Conservation (phyloP, 2,113 vertebrate genomes). For the Symphodus melops region DNA sequence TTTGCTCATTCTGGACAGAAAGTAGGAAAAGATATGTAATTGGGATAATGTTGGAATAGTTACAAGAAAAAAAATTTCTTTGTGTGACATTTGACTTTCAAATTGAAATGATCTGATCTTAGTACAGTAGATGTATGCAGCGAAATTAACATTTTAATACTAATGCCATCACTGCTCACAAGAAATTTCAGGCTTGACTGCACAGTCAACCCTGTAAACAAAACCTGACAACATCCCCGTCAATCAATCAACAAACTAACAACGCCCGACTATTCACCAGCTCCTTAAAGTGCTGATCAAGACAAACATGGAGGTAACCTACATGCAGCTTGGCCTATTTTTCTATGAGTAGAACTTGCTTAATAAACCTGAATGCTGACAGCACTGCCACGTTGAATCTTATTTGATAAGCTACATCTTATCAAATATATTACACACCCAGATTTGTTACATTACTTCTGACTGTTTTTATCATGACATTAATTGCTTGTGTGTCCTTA, state of each 20-base stretch:
- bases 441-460: not conserved
- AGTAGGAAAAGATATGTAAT: constrained; percentile 64
- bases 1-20: constrained; percentile 65
- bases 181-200: constrained; percentile 1
- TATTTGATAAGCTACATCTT: not conserved
- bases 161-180: not conserved
- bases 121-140: not conserved
- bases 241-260: constrained; percentile 49
- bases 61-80: constrained; percentile 13
- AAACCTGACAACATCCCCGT: constrained; percentile 36
- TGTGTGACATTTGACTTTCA: constrained; percentile 5
- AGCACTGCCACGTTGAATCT: not conserved
- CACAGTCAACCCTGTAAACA: constrained; percentile 34
- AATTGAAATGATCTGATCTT: not conserved
- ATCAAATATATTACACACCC: not conserved
- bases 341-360: constrained; percentile 19
- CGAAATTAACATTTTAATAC: not conserved
- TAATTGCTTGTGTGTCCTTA: not conserved
- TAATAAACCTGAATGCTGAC: not conserved
- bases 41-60: constrained; percentile 16
- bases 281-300: constrained; percentile 54
- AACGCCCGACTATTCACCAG: constrained; percentile 18
- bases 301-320: constrained; percentile 37
- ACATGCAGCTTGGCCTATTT: constrained; percentile 23
- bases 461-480: not conserved